phyloP scores from a whole-genome alignment of 2,888 invertebrate species.

The Chrysomela aeneicollis region DNA sequence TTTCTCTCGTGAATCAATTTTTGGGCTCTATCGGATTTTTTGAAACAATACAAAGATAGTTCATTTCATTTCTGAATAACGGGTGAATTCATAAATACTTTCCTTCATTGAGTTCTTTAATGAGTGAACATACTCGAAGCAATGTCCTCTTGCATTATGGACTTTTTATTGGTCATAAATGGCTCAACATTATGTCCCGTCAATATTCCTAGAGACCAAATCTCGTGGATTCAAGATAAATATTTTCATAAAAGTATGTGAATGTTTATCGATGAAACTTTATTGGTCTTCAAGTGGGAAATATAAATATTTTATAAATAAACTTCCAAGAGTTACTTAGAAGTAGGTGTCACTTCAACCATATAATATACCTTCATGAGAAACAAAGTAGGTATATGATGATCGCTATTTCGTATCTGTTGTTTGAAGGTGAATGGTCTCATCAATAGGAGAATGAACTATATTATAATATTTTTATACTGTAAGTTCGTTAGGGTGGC shows the following conservation, averaged over 20 bases:
- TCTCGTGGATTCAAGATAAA: constrained; percentile 19
- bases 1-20: no score
- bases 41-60: neutral
- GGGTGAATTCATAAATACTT: neutral
- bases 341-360: neutral
- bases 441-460: no score
- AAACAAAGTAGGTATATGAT: no score
- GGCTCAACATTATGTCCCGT: neutral
- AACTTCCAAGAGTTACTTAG: neutral
- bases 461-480: no score
- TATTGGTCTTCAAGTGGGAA: constrained; percentile 15
- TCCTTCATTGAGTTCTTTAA: neutral
- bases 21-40: no score
- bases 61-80: neutral
- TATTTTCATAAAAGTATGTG: constrained; percentile 23
- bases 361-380: neutral
- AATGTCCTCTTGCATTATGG: neutral
- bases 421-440: no score
- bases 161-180: constrained; percentile 16
- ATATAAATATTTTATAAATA: constrained; percentile 20
- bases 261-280: constrained; percentile 26
- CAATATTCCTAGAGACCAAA: constrained; percentile 14
- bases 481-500: no score
- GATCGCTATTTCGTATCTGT: no score
- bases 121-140: neutral